Evolutionary conservation across 2,888 invertebrate genomes (phyloP).

Genomic region (Argynnis bischoffii): DNA sequence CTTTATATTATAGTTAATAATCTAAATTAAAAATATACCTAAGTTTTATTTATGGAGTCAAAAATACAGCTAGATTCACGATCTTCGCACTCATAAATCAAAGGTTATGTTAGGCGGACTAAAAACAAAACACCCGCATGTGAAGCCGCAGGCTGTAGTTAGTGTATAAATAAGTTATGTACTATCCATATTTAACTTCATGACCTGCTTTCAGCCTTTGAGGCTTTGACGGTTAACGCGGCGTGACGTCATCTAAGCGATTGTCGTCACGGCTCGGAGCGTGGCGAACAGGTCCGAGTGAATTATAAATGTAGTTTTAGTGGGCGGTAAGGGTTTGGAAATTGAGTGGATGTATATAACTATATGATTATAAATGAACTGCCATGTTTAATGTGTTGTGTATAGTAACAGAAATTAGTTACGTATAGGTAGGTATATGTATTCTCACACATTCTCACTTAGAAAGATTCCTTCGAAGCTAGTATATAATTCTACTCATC

Average conservation of each 20-base stretch:
- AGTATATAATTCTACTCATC: too few species aligned
- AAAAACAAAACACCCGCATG: background rate
- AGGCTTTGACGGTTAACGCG: constrained; percentile 51
- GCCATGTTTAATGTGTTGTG: too few species aligned
- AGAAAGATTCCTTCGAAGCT: too few species aligned
- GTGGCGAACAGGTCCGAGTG: constrained; percentile 34
- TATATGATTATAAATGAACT: background rate
- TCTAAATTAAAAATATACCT: too few species aligned
- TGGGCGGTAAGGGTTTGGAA: constrained; percentile 9
- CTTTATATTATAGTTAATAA: too few species aligned
- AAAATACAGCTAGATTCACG: too few species aligned
- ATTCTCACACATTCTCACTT: too few species aligned
- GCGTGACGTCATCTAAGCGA: constrained; percentile 66
- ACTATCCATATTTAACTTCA: constrained; percentile 20
- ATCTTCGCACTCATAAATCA: too few species aligned
- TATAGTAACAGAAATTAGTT: too few species aligned
- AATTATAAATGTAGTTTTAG: constrained; percentile 30
- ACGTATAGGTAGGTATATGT: too few species aligned
- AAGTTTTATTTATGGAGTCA: too few species aligned
- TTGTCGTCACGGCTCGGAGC: constrained; percentile 36
- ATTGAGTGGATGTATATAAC: constrained; percentile 13
- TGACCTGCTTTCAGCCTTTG: constrained; percentile 34
- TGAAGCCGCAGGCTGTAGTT: background rate
- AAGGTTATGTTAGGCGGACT: too few species aligned
- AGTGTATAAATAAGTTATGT: background rate